Conservation (phyloP, 2,888 invertebrate species). For the Patella depressa region DNA sequence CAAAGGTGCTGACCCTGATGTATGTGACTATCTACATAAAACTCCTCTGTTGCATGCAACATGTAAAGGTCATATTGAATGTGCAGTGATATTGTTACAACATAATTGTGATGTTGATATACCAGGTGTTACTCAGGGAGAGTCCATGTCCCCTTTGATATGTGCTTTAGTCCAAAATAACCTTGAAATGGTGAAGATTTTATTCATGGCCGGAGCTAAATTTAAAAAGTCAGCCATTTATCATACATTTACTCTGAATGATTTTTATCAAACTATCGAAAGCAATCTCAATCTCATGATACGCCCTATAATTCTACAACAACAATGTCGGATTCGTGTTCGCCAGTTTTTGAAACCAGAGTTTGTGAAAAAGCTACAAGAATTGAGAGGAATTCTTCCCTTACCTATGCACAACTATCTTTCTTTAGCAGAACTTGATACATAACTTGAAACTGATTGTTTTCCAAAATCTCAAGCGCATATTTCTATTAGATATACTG, state of each 20-base stretch:
- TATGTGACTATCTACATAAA: slow-evolving; percentile 45
- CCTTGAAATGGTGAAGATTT: slow-evolving; percentile 46
- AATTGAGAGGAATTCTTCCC: slow-evolving; percentile 40
- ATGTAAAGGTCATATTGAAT: slow-evolving; percentile 33
- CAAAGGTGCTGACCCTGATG: slow-evolving; percentile 42
- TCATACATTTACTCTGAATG: slow-evolving; percentile 42
- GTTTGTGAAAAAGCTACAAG: slow-evolving; percentile 44
- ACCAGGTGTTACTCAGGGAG: slow-evolving; percentile 45
- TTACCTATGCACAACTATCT: slow-evolving; percentile 40
- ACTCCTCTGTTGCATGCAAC: slow-evolving; percentile 50
- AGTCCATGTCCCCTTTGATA: slow-evolving; percentile 45
- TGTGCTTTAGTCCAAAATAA: slow-evolving; percentile 47
- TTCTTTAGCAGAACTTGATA: slow-evolving; percentile 25
- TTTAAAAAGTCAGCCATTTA: slow-evolving; percentile 45
- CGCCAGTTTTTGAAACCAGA: slow-evolving; percentile 46
- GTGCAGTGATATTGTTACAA: slow-evolving; percentile 41
- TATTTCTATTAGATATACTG: too few relatives aligned
- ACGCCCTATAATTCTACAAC: slow-evolving; percentile 46
- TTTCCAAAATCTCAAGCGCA: too few relatives aligned
- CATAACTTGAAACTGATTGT: background rate
- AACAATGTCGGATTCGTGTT: slow-evolving; percentile 51
- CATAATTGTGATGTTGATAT: slow-evolving; percentile 48
- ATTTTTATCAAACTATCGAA: slow-evolving; percentile 48
- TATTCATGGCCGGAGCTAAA: slow-evolving; percentile 49
- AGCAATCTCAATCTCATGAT: slow-evolving; percentile 44